Evolutionary conservation across 2,888 invertebrate genomes (phyloP).

Genomic region (Bibio marci): DNA sequence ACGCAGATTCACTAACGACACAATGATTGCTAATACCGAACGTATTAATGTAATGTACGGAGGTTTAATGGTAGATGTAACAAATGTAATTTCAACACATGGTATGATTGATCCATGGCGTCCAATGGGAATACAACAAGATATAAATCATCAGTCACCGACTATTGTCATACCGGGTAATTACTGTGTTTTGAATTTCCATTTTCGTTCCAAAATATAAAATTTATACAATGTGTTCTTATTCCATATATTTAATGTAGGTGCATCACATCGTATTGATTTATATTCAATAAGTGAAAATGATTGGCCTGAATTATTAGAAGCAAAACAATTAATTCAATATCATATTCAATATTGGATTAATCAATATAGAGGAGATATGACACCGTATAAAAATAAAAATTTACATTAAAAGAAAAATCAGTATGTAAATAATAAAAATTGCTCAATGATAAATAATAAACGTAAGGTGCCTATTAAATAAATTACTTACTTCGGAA

Average conservation of each 20-base stretch:
- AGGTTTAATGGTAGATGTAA: conserved; percentile 27
- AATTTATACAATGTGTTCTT: too few relatives aligned
- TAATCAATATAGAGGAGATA: too few relatives aligned
- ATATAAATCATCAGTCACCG: conserved; percentile 10
- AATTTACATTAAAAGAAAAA: too few relatives aligned
- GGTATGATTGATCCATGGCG: conserved; percentile 40
- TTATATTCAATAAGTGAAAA: conserved; percentile 16
- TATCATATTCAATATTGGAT: too few relatives aligned
- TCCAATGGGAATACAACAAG: conserved; percentile 30
- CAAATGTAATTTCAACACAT: conserved; percentile 34
- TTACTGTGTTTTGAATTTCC: too few relatives aligned
- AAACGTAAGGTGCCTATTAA: too few relatives aligned
- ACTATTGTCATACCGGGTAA: conserved; percentile 18
- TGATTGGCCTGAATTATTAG: conserved; percentile 20
- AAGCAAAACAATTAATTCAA: conserved; percentile 14
- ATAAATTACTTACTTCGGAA: too few relatives aligned
- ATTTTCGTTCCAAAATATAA: too few relatives aligned
- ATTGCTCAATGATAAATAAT: too few relatives aligned
- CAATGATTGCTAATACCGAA: conserved; percentile 3
- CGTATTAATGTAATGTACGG: conserved; percentile 34
- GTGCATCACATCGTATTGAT: conserved; percentile 21
- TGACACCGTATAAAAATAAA: too few relatives aligned
- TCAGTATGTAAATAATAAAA: too few relatives aligned
- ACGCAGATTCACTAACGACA: conserved; percentile 2
- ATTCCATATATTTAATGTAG: too few relatives aligned